phyloP scores from a whole-genome alignment of 53 echinoderm and acorn worm species.

The Apostichopus leukothele region DNA sequence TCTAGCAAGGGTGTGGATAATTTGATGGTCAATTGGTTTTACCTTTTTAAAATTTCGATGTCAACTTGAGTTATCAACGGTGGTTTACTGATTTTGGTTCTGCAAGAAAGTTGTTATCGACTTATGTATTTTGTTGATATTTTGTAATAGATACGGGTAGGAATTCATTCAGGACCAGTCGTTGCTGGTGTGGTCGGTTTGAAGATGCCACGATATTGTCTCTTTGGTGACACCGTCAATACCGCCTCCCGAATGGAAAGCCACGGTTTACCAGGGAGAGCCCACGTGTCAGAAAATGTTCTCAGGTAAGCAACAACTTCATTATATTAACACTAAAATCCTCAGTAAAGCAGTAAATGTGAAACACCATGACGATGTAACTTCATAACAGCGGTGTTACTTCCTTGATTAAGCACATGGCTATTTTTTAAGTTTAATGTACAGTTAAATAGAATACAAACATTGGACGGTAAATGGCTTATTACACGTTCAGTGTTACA shows the following conservation, averaged over 20 bases:
- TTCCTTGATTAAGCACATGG: too few species aligned
- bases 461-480: too few species aligned
- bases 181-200: slow-evolving; percentile 81
- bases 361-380: neutral
- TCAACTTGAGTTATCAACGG: too few species aligned
- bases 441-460: too few species aligned
- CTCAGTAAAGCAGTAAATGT: neutral
- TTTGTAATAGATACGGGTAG: slow-evolving; percentile 68
- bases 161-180: slow-evolving; percentile 79
- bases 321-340: neutral
- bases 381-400: too few species aligned
- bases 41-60: too few species aligned
- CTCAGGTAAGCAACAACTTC: slow-evolving; percentile 43
- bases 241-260: slow-evolving; percentile 83
- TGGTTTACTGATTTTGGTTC: neutral
- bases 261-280: slow-evolving; percentile 66
- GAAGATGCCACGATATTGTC: slow-evolving; percentile 87
- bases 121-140: too few species aligned
- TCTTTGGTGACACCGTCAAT: slow-evolving; percentile 89
- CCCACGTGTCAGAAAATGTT: slow-evolving; percentile 60
- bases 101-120: neutral
- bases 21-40: too few species aligned
- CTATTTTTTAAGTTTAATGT: too few species aligned
- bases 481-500: too few species aligned
- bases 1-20: too few species aligned